These are phyloP conservation scores for Barnardius zonarius DNA, from an alignment of 2,113 vertebrate genomes.

Conservation along the genomic window DNA sequence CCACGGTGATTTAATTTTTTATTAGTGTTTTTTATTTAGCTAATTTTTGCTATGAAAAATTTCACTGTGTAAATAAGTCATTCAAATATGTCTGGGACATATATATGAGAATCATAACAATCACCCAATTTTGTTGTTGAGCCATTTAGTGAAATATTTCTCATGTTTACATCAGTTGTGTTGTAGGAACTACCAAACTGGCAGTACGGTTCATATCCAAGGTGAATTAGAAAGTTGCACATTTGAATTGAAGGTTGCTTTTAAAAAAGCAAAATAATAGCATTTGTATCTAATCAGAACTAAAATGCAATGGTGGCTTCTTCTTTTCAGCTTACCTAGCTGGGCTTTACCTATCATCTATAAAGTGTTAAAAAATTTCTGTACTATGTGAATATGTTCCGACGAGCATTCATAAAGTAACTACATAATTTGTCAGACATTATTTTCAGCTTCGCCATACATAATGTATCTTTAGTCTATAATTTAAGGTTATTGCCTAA, in stretches of 20 bases:
- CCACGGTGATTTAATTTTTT: not conserved
- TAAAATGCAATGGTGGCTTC: not conserved
- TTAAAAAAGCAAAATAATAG: not conserved
- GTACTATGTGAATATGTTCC: not conserved
- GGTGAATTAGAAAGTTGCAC: not conserved
- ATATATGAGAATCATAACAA: not conserved
- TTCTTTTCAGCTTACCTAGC: not conserved
- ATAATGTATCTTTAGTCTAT: not conserved
- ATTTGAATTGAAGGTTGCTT: not conserved
- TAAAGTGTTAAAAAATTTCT: not conserved
- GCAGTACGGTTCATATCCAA: not conserved
- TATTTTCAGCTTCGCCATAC: not conserved
- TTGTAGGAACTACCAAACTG: not conserved
- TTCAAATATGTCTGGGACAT: not conserved
- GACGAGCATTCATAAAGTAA: not conserved
- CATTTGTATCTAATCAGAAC: not conserved
- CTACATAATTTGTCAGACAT: not conserved
- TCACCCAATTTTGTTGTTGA: not conserved
- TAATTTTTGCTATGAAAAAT: not conserved
- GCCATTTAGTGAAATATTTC: not conserved
- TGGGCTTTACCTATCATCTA: not conserved
- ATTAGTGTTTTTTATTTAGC: not conserved
- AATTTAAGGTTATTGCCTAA: not conserved
- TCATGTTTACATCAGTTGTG: not conserved
- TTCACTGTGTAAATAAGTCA: not conserved